Evolutionary conservation across 2,113 vertebrate species (phyloP).

Genomic region (Ornithorhynchus anatinus): DNA sequence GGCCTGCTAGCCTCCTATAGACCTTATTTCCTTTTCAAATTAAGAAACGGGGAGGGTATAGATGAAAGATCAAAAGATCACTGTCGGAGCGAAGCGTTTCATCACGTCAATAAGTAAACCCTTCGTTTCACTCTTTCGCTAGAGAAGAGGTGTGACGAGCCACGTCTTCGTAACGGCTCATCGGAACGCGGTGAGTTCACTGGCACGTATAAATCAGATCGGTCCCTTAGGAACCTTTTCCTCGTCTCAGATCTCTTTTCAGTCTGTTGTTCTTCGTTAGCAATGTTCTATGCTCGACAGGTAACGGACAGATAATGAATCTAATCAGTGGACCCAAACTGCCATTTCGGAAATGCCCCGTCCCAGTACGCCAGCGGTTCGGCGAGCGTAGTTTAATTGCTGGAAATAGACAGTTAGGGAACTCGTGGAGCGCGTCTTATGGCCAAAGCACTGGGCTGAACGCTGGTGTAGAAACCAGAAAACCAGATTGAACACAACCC

Average conservation of each 20-base stretch:
- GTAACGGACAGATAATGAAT: background rate
- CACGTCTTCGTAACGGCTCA: background rate
- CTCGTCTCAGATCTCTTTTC: background rate
- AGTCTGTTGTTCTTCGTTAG: background rate
- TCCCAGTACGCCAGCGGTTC: too few relatives aligned
- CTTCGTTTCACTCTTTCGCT: background rate
- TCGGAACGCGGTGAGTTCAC: background rate
- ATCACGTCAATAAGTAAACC: background rate
- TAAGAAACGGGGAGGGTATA: background rate
- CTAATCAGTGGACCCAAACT: too few relatives aligned
- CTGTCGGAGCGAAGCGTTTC: background rate
- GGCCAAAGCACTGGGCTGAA: too few relatives aligned
- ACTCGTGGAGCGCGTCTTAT: too few relatives aligned
- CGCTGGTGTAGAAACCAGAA: too few relatives aligned
- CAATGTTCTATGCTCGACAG: background rate
- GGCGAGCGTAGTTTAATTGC: background rate
- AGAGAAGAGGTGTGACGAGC: background rate
- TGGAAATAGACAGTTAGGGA: too few relatives aligned
- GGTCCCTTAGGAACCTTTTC: background rate
- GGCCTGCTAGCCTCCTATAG: background rate
- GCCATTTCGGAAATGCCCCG: too few relatives aligned
- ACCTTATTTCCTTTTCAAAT: background rate
- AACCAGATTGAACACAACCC: too few relatives aligned
- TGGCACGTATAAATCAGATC: too few relatives aligned
- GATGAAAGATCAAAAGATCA: background rate